Evolutionary conservation across 2,888 invertebrate genomes (phyloP).

Genomic region (Drosophila subquinaria): DNA sequence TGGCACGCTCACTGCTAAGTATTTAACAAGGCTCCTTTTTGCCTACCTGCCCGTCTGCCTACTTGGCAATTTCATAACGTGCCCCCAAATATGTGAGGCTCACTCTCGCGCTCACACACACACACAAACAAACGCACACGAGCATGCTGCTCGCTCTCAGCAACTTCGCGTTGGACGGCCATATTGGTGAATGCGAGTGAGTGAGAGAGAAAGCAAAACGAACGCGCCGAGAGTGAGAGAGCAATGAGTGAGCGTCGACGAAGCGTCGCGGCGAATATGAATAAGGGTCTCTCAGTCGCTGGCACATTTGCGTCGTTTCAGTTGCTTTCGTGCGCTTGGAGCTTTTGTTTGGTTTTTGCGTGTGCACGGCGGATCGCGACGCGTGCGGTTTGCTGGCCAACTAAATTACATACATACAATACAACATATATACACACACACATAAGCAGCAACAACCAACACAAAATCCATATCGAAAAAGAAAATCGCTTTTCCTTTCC

Average conservation of each 20-base stretch:
- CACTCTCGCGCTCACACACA: conserved; percentile 47
- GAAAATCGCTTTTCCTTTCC: conserved; percentile 57
- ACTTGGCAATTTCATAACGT: conserved; percentile 74
- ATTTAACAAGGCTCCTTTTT: conserved; percentile 62
- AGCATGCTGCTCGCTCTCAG: conserved; percentile 42
- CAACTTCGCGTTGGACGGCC: conserved; percentile 73
- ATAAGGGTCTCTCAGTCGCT: conserved; percentile 71
- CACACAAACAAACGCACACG: conserved; percentile 13
- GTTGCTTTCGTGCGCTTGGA: conserved; percentile 83
- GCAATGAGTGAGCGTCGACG: conserved; percentile 48
- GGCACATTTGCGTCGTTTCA: conserved; percentile 78
- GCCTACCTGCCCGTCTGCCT: conserved; percentile 47
- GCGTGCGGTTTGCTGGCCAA: conserved; percentile 75
- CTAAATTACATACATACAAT: conserved; percentile 38
- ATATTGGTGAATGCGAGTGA: conserved; percentile 59
- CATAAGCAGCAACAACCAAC: conserved; percentile 36
- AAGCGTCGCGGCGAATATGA: conserved; percentile 55
- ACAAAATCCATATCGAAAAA: conserved; percentile 39
- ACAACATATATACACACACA: conserved; percentile 30
- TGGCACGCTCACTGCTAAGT: conserved; percentile 63
- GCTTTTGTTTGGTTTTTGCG: conserved; percentile 83
- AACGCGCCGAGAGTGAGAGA: conserved; percentile 19
- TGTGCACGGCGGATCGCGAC: conserved; percentile 78
- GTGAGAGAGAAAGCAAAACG: conserved; percentile 6
- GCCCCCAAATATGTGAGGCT: conserved; percentile 68